Evolutionary conservation across 1,140 invertebrate species (phyloP), one percentile per base, ranked within the genome.

Genomic region (Polypedilum pembai): DNA sequence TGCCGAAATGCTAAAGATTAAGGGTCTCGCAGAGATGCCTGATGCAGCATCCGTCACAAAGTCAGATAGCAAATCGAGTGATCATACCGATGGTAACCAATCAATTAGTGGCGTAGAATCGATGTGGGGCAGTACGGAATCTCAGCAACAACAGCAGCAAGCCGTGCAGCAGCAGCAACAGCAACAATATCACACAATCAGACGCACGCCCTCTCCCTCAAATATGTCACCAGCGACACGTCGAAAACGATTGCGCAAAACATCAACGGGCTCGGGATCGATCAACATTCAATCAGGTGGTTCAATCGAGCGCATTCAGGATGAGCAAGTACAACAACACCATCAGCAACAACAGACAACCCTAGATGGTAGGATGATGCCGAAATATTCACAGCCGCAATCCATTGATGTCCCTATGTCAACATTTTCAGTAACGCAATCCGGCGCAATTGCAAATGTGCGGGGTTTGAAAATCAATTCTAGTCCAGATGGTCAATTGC

Each of bases 1-100:
- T 33, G 93, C 93, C 8, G 92, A 93, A 82, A 91, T 90, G 78
- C 85, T 95, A 65, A 93, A 94, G 83, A 92, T 95, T 56, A 92
- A 94, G 87, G 88, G 93, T 24, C 83, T 95, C 20, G 91, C 92
- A 69, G 92, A 95, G 81, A 92, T 92, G 86, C 91, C 89, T 7
- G 87, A 92, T 74, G 81, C 82, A 76, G 87, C 89, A 18, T 89
- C 88, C 12, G 82, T 90, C 33, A 89, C 86, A 73, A 87, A 89
- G 76, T 87, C 87, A 73, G 87, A 88, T 76, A 88, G 86, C 76
- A 86, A 84, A 76, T 83, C 83, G 8, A 80, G 76, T 65, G 81
- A 82, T 24, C 79, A 79, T 33, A 78, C 80, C 0, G 81, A 82
- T 56, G 73, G 80, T 17, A 76, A 80, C 1, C 76, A 40, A 41